Evolutionary conservation across 2,888 invertebrate species (phyloP), one percentile per base, ranked within the genome.

Genomic region (Chrysina gloriosa): DNA sequence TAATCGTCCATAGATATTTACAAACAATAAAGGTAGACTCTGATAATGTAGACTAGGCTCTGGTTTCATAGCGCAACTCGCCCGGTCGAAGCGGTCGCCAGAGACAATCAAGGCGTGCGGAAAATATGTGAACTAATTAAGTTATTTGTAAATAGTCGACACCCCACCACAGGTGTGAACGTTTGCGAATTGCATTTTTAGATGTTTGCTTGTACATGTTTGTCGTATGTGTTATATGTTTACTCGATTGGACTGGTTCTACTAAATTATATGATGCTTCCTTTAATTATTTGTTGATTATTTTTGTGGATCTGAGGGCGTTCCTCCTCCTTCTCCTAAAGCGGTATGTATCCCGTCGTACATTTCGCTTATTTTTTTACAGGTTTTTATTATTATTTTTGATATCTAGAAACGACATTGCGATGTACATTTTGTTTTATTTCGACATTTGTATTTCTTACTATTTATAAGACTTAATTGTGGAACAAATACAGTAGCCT

Each of bases 381-480:
- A 58, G 23, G 27, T n/a, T 42, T 58, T 58, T 50, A 27, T 58
- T 23, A 42, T 23, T 56, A 48, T 48, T 58, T 58, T 58, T 58
- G 58, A 58, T 58, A 58, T 58, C 58, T 58, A 58, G 58, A 58
- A 39, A 58, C 9, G 39, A 42, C 34, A 42, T 42, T 58, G 23
- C 39, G 58, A 58, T 58, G 58, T 58, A 58, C 58, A 58, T 58
- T 58, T 58, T 58, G 58, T 58, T 58, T 58, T 58, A 58, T 58
- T 58, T 58, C 42, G 58, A 58, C 58, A 58, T 64, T 66, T 31
- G 29, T 50, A 54, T 42, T 67, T 63, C 27, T 48, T 69, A 63
- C 58, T 34, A 25, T 39, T 34, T 54, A 19, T 34, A 54, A 19
- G 36, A 56, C 36, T 56, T 4, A 36, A 14, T 36, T 36, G 11